A percentile compares a stretch with the other conserved stretches of the same genome.
These are phyloP conservation scores for Lepilemur septentrionalis DNA, from an alignment of 2,797 vertebrate genomes.

Conservation along the genomic window DNA sequence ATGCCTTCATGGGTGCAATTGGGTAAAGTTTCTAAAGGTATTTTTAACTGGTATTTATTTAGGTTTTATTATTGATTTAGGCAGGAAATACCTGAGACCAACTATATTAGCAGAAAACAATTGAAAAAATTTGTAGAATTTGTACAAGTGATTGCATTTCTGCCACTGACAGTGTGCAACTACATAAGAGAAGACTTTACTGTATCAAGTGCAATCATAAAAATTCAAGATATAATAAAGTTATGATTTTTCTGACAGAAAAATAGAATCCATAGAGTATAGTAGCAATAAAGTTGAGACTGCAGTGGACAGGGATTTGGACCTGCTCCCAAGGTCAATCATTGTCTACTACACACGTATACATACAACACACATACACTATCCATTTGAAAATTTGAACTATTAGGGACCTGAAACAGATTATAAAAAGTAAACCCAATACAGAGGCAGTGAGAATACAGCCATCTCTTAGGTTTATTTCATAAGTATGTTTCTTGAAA, in stretches of 20 bases:
- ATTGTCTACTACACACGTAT: neutral
- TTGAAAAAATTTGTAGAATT: conserved; percentile 61
- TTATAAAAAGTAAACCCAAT: neutral
- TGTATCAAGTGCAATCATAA: neutral
- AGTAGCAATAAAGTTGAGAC: neutral
- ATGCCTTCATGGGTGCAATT: conserved; percentile 35
- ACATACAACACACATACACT: neutral
- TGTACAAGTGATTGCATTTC: neutral
- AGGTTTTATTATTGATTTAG: conserved; percentile 62
- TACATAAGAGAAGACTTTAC: neutral
- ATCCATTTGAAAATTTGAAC: neutral
- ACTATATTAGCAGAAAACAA: conserved; percentile 43
- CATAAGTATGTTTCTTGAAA: conserved; percentile 7
- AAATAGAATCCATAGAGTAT: neutral
- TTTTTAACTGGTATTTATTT: conserved; percentile 51
- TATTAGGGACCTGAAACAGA: neutral
- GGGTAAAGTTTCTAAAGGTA: neutral
- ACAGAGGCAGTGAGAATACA: neutral
- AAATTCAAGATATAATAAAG: neutral
- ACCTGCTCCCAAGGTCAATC: neutral
- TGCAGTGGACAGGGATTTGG: neutral
- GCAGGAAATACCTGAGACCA: conserved; percentile 63
- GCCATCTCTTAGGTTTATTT: neutral
- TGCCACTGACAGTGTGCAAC: neutral
- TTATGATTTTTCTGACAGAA: conserved; percentile 33